Base-by-base conservation (phyloP, 2,888 invertebrate genomes). In the Parnassius orleans region DNA sequence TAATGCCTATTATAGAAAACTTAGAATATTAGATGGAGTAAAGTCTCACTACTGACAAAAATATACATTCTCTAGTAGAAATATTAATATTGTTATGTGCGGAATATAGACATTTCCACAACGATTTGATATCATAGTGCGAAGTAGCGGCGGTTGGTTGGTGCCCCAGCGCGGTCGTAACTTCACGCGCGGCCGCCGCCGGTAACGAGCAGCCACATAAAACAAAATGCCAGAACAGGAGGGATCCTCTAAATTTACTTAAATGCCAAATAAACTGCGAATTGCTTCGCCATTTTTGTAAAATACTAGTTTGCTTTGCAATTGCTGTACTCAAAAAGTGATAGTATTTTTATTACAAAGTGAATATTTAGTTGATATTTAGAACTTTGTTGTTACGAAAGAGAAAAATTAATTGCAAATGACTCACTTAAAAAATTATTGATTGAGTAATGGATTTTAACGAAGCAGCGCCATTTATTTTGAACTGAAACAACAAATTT, bases 191-290 rank as follows among this genome's bases (percentile, higher is more conserved):
- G 87, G 81, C 84, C 87, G 90, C 79, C 82, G 86, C 78, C 83
- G 78, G 89, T 91, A 91, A 91, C 90, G 90, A 91, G 90, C 85
- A 78, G 78, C 81, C 85, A 82, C 89, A 90, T 90, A 90, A 90
- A 90, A 90, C 87, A 89, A 90, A 90, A 91, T 90, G 89, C 90
- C 90, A 89, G 84, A 81, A 76, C 78, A 80, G 80, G 79, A 82
- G 86, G 86, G 85, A 85, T 86, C 85, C 84, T 84, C 85, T 83
- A 85, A 87, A 88, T 87, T 87, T 83, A 86, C 87, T 87, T 88
- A 87, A 89, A 89, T 89, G 89, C 88, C 87, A 87, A 87, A 87
- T 87, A 90, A 88, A 87, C 88, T 87, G 89, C 79, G 85, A 90
- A 91, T 88, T 82, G 85, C 84, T 86, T 78, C 83, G 85, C 83